Evolutionary conservation across 2,113 vertebrate genomes (phyloP).

Genomic region (Potamarius usumacintae): DNA sequence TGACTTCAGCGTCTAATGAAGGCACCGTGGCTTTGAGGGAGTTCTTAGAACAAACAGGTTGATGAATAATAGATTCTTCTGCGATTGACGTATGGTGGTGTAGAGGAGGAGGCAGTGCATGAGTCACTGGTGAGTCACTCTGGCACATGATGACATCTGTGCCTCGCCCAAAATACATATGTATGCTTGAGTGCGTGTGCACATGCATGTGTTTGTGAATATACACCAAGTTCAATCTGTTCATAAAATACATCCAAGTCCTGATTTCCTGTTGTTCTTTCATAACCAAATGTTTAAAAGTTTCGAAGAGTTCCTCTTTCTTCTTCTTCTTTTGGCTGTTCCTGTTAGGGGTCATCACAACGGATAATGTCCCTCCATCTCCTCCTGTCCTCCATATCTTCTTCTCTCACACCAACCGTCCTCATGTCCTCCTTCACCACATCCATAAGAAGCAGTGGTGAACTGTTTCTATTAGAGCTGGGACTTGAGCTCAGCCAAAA

Average conservation of each 20-base stretch:
- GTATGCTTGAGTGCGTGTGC: slow-evolving; percentile 31
- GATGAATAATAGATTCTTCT: slow-evolving; percentile 34
- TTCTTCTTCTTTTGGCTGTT: no score
- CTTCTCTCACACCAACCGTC: no score
- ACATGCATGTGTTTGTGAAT: background rate
- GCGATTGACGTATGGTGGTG: slow-evolving; percentile 28
- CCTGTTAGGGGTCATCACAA: no score
- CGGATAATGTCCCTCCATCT: no score
- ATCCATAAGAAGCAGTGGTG: no score
- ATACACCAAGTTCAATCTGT: slow-evolving; percentile 16
- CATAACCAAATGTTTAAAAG: background rate
- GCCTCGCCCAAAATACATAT: background rate
- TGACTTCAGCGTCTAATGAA: background rate
- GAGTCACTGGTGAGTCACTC: slow-evolving; percentile 53
- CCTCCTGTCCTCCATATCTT: no score
- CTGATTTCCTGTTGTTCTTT: slow-evolving; percentile 4
- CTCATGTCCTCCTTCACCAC: no score
- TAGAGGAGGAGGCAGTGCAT: slow-evolving; percentile 16
- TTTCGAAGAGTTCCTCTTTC: no score
- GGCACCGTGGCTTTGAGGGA: background rate
- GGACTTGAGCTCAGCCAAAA: no score
- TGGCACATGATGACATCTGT: slow-evolving; percentile 53
- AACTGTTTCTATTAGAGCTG: no score
- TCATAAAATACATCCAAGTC: slow-evolving; percentile 1
- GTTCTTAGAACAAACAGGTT: background rate